Conservation (phyloP, 2,888 invertebrate species). For the Metopia argyrocephala region DNA sequence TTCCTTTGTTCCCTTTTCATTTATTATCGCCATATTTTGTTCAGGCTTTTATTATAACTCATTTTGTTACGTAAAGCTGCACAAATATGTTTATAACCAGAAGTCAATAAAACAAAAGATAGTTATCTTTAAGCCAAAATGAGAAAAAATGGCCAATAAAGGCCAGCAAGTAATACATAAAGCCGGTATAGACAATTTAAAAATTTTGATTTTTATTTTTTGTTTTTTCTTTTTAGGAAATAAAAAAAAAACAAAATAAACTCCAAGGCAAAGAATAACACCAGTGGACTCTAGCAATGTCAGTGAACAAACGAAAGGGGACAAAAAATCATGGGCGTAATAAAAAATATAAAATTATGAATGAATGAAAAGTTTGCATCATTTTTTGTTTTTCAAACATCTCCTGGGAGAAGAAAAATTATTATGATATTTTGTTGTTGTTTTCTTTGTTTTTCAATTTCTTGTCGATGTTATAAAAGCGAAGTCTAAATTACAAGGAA, state of each 20-base stretch:
- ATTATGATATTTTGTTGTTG: slow-evolving; percentile 26
- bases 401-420: slow-evolving; percentile 64
- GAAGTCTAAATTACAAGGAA: slow-evolving; percentile 53
- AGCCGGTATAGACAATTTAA: slow-evolving; percentile 39
- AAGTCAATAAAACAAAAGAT: slow-evolving; percentile 48
- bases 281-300: slow-evolving; percentile 28
- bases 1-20: neutral
- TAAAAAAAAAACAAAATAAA: slow-evolving; percentile 40
- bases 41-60: neutral
- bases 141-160: neutral
- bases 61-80: slow-evolving; percentile 24
- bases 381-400: slow-evolving; percentile 59
- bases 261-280: slow-evolving; percentile 1
- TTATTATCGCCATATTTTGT: neutral
- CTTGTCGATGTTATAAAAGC: slow-evolving; percentile 48
- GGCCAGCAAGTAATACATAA: slow-evolving; percentile 17
- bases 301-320: slow-evolving; percentile 53
- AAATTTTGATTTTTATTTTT: slow-evolving; percentile 17
- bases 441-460: slow-evolving; percentile 11
- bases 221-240: slow-evolving; percentile 22
- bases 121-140: slow-evolving; percentile 43
- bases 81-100: slow-evolving; percentile 34
- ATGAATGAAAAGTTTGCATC: slow-evolving; percentile 32
- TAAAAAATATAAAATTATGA: slow-evolving; percentile 33
- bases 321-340: slow-evolving; percentile 23